Evolutionary conservation across 2,888 invertebrate genomes (phyloP), one percentile per base, ranked within the genome.

Genomic region (Sinohyriopsis cumingii): DNA sequence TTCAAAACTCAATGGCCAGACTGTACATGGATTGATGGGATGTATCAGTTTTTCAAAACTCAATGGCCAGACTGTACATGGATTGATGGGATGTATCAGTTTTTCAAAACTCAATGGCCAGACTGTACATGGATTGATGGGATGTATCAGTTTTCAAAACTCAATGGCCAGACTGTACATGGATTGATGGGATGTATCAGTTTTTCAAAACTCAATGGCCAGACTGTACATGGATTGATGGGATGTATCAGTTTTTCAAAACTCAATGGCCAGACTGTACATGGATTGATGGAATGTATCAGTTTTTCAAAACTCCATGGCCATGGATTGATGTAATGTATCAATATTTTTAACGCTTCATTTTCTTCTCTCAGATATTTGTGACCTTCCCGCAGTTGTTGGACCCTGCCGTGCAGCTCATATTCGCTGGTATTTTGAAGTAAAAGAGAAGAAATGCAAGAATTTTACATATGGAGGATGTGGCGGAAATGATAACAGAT

Each of bases 381-480:
- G 96, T 88, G 92, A 92, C 80, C 91, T 93, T 77, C 92, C 91
- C 1, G 89, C 92, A 66, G 94, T 94, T 79, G 89, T 92, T 57
- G 96, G 96, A 22, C 93, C 93, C 7, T 96, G 96, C 87, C 90
- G 91, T 28, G 93, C 92, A 0, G 85, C 91, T 68, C 91, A 93
- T 79, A 90, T 90, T 6, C 94, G 95, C 89, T 94, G 93, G 91
- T 95, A 93, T 91, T 96, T 93, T 90, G 93, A 95, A 83, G 87
- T 59, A 2, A 93, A 93, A 1, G 92, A 93, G 55, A 94, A 94
- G 82, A 93, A 93, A 55, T 86, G 88, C 68, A 93, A 96, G 95
- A 94, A 91, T 92, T 93, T 91, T 95, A 95, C 91, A 92, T 93
- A 90, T 61, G 94, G 95, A 63, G 98, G 97, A 55, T 98, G 98